These are phyloP conservation scores for Hypothenemus hampei DNA, from an alignment of 1,140 invertebrate species.

Conservation along the genomic window DNA sequence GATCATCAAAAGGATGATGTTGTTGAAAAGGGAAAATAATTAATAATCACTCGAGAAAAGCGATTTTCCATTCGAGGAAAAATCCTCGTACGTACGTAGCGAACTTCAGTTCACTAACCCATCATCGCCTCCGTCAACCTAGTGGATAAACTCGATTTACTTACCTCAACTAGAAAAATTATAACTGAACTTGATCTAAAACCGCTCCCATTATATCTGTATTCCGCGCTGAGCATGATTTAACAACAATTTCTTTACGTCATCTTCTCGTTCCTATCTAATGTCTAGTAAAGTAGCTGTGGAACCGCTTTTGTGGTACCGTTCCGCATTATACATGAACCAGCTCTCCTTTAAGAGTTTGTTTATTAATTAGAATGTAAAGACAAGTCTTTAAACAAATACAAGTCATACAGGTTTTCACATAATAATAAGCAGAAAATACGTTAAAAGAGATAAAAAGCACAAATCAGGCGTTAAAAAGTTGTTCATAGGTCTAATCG, in stretches of 20 bases:
- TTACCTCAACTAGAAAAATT: conserved; percentile 24
- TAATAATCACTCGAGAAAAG: too few relatives aligned
- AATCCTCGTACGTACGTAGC: too few relatives aligned
- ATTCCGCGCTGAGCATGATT: not conserved
- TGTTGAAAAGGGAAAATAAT: too few relatives aligned
- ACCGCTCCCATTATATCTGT: conserved; percentile 19
- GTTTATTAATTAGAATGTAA: conserved; percentile 23
- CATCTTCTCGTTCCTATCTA: not conserved
- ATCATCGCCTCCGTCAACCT: too few relatives aligned
- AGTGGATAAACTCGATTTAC: conserved; percentile 23
- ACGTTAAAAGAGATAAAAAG: too few relatives aligned
- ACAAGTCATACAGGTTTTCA: conserved; percentile 22
- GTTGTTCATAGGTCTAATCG: too few relatives aligned
- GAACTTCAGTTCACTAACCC: too few relatives aligned
- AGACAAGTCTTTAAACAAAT: conserved; percentile 19
- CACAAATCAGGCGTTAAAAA: too few relatives aligned
- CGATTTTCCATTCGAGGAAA: too few relatives aligned
- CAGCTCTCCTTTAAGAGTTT: conserved; percentile 10
- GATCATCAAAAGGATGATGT: too few relatives aligned
- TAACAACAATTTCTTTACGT: not conserved
- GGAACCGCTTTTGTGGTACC: conserved; percentile 2
- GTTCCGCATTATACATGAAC: conserved; percentile 1
- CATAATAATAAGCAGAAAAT: conserved; percentile 20
- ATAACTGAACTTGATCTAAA: conserved; percentile 26
- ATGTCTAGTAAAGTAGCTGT: not conserved